Evolutionary conservation across 2,888 invertebrate genomes (phyloP), one percentile per base, ranked within the genome.

Genomic region (Kuschelorhynchus macadamiae): DNA sequence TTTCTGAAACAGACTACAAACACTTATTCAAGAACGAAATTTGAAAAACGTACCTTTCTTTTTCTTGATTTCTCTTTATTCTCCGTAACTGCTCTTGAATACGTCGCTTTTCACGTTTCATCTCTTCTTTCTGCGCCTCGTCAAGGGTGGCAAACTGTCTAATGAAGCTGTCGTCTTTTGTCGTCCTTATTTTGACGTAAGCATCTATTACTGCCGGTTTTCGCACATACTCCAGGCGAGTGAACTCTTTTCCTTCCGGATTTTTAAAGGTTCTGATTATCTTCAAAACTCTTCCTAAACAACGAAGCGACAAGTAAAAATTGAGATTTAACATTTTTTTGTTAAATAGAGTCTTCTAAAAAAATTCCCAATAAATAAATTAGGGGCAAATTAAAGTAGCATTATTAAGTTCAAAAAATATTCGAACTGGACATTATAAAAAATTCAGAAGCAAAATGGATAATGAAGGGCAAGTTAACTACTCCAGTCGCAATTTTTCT

Each of bases 121-220:
- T 97, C 82, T 98, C 98, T 81, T 99, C 99, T 78, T 99, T 99
- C 79, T 97, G 96, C 17, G 95, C 93, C 75, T 98, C 98, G 81
- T 98, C 98, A 82, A 97, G 87, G 0, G 97, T 95, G 0, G 98
- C 97, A 82, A 98, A 99, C 81, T 98, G 96, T 72, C 95, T 87
- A 72, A 96, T 95, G 77, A 95, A 96, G 1, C 91, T 86, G 57
- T 95, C 95, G 79, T 99, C 98, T 80, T 97, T 97, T 0, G 97
- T 97, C 7, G 93, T 94, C n/a, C 98, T 88, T 73, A 99, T 98
- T 81, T 97, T 93, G 1, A 96, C 90, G 80, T 99, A 99, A 0
- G 97, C 96, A 81, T 99, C 98, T 71, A 99, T 98, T 5, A 99
- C 95, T 0, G 95, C 94, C 1, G 94, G 91, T 74, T 98, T 95